Conservation (phyloP, 2,888 invertebrate species). For the Acholoe squamosa region DNA sequence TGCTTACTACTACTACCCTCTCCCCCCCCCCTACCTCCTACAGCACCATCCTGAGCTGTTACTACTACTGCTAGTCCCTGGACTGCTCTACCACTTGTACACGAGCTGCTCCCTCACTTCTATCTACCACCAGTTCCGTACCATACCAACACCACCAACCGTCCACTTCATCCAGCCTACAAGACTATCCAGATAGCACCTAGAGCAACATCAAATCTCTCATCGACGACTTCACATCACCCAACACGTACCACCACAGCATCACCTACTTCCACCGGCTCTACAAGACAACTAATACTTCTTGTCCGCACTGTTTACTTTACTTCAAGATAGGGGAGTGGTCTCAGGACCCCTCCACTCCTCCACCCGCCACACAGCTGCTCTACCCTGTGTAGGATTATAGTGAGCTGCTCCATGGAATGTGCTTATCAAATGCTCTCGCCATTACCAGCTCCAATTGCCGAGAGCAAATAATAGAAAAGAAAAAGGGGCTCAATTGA, state of each 20-base stretch:
- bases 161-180: too few species aligned
- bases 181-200: background rate
- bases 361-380: background rate
- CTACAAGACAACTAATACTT: background rate
- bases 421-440: conserved; percentile 8
- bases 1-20: background rate
- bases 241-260: background rate
- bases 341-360: background rate
- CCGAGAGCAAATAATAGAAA: background rate
- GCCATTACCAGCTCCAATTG: background rate
- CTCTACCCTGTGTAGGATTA: background rate
- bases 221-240: background rate
- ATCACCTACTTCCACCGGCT: background rate
- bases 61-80: too few species aligned
- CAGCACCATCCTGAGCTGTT: background rate
- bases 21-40: background rate
- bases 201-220: background rate
- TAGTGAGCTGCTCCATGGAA: background rate
- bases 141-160: too few species aligned
- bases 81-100: too few species aligned
- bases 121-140: too few species aligned
- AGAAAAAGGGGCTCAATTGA: background rate
- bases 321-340: background rate
- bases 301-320: background rate
- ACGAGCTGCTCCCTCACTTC: too few species aligned